These are phyloP conservation scores for Cladopsammia gracilis DNA, from an alignment of 64 coral and sea anemone species.

Conservation along the genomic window DNA sequence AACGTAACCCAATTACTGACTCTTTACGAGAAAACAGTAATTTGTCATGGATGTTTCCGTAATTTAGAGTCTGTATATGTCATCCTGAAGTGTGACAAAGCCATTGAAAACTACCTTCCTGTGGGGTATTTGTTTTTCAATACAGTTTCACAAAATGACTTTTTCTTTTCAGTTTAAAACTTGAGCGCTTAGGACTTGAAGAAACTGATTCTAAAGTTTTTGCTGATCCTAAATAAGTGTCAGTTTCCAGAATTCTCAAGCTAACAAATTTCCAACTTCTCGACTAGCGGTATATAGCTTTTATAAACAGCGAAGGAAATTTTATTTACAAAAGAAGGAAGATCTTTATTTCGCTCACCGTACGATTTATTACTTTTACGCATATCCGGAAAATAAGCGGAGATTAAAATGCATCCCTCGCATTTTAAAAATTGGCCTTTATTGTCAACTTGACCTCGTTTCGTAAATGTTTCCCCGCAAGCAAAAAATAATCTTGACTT, in stretches of 20 bases:
- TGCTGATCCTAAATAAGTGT: too few species aligned
- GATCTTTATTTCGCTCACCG: slow-evolving; percentile 35
- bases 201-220: too few species aligned
- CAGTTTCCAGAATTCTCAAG: too few species aligned
- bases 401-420: slow-evolving; percentile 22
- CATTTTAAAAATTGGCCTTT: not conserved
- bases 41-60: not conserved
- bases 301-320: not conserved
- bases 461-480: not conserved
- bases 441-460: too few species aligned
- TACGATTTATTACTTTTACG: not conserved
- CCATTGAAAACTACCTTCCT: not conserved
- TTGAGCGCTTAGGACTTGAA: too few species aligned
- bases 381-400: slow-evolving; percentile 4
- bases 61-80: not conserved
- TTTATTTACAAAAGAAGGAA: slow-evolving; percentile 17
- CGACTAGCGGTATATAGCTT: not conserved
- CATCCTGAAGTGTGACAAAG: not conserved
- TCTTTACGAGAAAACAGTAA: too few species aligned
- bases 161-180: too few species aligned
- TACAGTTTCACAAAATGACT: too few species aligned
- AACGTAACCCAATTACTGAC: not conserved
- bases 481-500: not conserved
- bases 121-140: not conserved
- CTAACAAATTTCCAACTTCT: not conserved